Percentiles rank a stretch among this genome's conserved stretches.
These are phyloP conservation scores for Miopithecus talapoin DNA, from an alignment of 2,797 vertebrate genomes.

Conservation along the genomic window DNA sequence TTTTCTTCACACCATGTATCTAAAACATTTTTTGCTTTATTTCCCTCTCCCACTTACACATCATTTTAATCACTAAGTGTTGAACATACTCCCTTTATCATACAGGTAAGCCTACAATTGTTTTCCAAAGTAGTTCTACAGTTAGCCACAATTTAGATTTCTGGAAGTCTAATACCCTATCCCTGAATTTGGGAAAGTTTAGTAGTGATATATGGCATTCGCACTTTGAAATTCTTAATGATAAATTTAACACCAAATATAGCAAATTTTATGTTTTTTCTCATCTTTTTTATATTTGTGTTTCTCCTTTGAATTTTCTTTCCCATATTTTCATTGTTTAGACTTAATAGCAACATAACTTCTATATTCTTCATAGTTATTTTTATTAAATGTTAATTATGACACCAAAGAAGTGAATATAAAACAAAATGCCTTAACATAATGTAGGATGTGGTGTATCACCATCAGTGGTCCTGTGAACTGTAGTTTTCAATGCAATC, in stretches of 20 bases:
- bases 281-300: background rate
- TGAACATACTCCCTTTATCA: background rate
- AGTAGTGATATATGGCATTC: background rate
- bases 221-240: background rate
- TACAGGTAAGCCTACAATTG: background rate
- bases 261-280: background rate
- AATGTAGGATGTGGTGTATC: background rate
- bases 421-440: background rate
- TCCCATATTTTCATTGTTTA: background rate
- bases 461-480: background rate
- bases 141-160: background rate
- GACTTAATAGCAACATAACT: background rate
- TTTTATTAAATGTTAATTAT: background rate
- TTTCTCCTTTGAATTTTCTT: background rate
- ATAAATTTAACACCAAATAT: background rate
- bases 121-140: background rate
- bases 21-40: background rate
- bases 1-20: background rate
- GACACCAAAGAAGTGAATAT: background rate
- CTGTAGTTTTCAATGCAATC: background rate
- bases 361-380: background rate
- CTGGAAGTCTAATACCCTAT: background rate
- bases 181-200: background rate
- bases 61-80: background rate
- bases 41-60: background rate